Conservation (phyloP, 2,113 vertebrate species). For the Erinaceus europaeus region DNA sequence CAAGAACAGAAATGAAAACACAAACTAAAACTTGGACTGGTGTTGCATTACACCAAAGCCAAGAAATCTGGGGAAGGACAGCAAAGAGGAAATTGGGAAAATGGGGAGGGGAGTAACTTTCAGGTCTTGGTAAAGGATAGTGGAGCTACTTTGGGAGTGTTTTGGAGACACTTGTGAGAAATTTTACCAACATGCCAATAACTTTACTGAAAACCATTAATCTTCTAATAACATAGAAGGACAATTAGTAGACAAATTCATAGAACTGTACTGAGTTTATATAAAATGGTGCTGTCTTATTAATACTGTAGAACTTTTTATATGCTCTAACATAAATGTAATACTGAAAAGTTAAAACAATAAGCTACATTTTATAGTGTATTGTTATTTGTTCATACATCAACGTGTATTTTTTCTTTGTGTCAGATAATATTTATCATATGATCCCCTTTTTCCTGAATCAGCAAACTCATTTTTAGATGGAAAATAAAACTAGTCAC, state of each 20-base stretch:
- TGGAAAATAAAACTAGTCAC: background rate
- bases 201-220: no score
- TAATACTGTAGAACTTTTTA: background rate
- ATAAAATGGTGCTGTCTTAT: background rate
- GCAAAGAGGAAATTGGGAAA: no score
- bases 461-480: background rate
- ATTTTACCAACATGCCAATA: no score
- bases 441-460: background rate
- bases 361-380: background rate
- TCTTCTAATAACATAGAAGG: background rate
- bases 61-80: no score
- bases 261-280: background rate
- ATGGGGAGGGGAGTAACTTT: no score
- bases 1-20: no score
- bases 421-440: background rate
- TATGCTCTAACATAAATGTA: background rate
- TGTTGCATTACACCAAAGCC: no score
- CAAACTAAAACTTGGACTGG: no score
- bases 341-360: background rate
- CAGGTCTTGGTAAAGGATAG: no score
- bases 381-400: constrained; percentile 21
- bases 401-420: constrained; percentile 6
- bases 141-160: no score
- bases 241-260: background rate
- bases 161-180: no score